phyloP scores from a whole-genome alignment of 2,113 vertebrate genomes.

The Sardina pilchardus region DNA sequence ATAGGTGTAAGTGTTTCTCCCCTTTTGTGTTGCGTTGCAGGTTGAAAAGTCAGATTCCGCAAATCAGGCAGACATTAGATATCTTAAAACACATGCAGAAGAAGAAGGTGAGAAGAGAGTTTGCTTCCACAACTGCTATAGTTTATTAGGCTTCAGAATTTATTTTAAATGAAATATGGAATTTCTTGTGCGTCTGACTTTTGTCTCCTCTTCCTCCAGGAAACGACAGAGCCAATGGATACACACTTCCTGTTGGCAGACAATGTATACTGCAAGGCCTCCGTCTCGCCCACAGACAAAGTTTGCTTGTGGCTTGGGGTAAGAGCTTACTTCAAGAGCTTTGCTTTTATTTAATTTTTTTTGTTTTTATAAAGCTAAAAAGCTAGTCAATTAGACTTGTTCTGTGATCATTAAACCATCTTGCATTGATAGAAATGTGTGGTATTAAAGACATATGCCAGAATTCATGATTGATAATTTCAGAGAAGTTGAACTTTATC shows the following conservation, averaged over 20 bases:
- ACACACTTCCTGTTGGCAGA: constrained; percentile 96
- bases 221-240: constrained; percentile 87
- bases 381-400: too few relatives aligned
- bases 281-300: constrained; percentile 93
- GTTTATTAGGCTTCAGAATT: too few relatives aligned
- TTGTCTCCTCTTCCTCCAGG: constrained; percentile 68
- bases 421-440: too few relatives aligned
- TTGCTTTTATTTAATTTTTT: too few relatives aligned
- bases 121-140: background rate
- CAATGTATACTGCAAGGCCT: constrained; percentile 96
- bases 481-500: too few relatives aligned
- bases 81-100: constrained; percentile 99
- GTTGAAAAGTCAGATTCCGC: constrained; percentile 96
- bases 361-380: too few relatives aligned
- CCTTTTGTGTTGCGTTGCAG: constrained; percentile 69
- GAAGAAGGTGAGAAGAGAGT: constrained; percentile 85
- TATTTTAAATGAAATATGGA: too few relatives aligned
- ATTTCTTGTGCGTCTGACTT: constrained; percentile 33
- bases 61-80: constrained; percentile 98
- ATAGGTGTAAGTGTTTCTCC: background rate
- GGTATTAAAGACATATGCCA: too few relatives aligned
- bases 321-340: constrained; percentile 65
- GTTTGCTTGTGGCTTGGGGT: constrained; percentile 98
- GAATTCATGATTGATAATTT: too few relatives aligned
- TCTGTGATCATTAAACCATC: too few relatives aligned